phyloP scores from a whole-genome alignment of 2,113 vertebrate species.

The Tachuris rubrigastra region DNA sequence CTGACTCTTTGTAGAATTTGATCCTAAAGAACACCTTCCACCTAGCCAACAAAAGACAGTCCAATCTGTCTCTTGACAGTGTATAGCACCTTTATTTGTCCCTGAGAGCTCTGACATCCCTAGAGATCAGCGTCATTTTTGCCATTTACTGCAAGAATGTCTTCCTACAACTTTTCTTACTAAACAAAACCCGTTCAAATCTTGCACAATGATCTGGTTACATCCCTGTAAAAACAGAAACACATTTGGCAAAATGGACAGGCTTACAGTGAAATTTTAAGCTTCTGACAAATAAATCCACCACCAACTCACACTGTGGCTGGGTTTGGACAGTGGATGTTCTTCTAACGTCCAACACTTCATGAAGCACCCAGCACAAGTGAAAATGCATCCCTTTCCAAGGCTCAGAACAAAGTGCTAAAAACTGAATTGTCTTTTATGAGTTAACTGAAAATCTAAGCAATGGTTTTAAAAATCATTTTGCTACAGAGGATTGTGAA shows the following conservation, averaged over 20 bases:
- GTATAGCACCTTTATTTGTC: slow-evolving; percentile 54
- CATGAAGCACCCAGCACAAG: background rate
- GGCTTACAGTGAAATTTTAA: background rate
- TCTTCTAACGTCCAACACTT: background rate
- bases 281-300: background rate
- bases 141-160: background rate
- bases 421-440: background rate
- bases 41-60: background rate
- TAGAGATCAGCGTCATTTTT: slow-evolving; percentile 1
- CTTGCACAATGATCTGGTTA: background rate
- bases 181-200: background rate
- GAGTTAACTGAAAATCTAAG: background rate
- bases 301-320: background rate
- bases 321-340: background rate
- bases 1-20: background rate
- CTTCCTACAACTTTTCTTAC: background rate
- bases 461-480: background rate
- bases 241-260: slow-evolving; percentile 4
- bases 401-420: slow-evolving; percentile 18
- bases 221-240: background rate
- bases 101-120: slow-evolving; percentile 53
- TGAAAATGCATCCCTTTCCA: slow-evolving; percentile 23
- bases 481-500: background rate
- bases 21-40: background rate
- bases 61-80: background rate